These are phyloP conservation scores for Emesis russula DNA, from an alignment of 2,888 invertebrate genomes.

Conservation along the genomic window DNA sequence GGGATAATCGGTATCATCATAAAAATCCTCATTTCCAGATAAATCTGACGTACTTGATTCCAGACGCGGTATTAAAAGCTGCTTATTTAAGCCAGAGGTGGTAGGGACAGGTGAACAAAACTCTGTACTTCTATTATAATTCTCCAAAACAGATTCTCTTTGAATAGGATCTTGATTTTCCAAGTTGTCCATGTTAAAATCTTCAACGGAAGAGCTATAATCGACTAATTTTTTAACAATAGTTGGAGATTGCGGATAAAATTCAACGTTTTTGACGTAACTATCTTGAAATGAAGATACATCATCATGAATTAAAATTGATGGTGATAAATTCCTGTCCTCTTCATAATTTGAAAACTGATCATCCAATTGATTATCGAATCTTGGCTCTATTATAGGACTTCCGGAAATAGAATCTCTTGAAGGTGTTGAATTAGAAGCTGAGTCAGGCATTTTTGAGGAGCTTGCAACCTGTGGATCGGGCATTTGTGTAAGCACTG, in stretches of 20 bases:
- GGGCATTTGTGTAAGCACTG: constrained; percentile 22
- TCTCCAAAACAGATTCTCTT: not conserved
- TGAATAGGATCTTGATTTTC: constrained; percentile 28
- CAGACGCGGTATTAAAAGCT: too few species aligned
- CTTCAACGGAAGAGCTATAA: constrained; percentile 34
- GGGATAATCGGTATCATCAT: too few species aligned
- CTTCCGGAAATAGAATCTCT: not conserved
- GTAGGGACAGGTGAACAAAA: too few species aligned
- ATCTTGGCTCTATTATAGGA: not conserved
- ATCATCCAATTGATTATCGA: constrained; percentile 21
- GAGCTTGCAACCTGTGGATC: constrained; percentile 25
- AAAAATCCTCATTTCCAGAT: too few species aligned
- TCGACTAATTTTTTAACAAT: constrained; percentile 32
- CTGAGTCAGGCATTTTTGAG: constrained; percentile 36
- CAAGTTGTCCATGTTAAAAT: constrained; percentile 27
- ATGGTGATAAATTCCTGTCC: constrained; percentile 34
- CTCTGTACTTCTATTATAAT: too few species aligned
- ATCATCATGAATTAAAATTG: constrained; percentile 24
- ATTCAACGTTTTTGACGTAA: constrained; percentile 17
- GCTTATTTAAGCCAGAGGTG: too few species aligned
- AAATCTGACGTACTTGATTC: too few species aligned
- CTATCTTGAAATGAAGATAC: not conserved
- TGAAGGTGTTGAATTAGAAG: constrained; percentile 22
- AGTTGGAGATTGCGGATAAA: constrained; percentile 33
- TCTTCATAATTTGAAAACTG: constrained; percentile 32